A percentile compares a stretch with the other conserved stretches of the same genome.
Evolutionary conservation across 2,797 vertebrate genomes (phyloP).

Genomic region (Tauraco hartlaubi): DNA sequence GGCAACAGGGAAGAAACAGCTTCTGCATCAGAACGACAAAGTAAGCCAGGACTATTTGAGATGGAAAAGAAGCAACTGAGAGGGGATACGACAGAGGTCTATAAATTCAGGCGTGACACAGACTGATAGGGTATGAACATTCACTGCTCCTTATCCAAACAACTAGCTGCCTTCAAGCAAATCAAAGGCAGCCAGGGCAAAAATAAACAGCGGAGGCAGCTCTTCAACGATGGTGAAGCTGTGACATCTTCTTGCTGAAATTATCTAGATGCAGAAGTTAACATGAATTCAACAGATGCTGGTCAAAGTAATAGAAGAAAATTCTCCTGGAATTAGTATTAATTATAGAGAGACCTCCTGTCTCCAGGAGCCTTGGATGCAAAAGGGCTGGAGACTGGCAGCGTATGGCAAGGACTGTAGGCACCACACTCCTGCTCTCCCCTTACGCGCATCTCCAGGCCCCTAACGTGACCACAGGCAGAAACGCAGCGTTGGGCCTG

Average conservation of each 20-base stretch:
- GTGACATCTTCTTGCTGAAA: not conserved
- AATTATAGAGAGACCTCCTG: not conserved
- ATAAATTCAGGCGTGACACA: not conserved
- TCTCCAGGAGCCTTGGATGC: not conserved
- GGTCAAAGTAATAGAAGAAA: not conserved
- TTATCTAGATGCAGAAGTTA: not conserved
- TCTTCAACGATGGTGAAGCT: not conserved
- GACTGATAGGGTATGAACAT: not conserved
- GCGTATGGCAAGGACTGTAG: accelerated
- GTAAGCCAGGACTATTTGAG: not conserved
- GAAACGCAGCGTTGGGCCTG: accelerated
- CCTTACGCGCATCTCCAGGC: accelerated
- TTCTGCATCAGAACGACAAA: not conserved
- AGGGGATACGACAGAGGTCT: not conserved
- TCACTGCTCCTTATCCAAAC: not conserved
- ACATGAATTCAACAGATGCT: not conserved
- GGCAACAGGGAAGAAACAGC: not conserved
- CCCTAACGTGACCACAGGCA: not conserved
- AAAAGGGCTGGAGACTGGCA: not conserved
- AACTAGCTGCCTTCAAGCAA: not conserved
- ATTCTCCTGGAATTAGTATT: not conserved
- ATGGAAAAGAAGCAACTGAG: not conserved
- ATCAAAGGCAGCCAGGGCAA: not conserved
- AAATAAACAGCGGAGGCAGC: not conserved
- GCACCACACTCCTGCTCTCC: not conserved